Conservation (phyloP, 1,140 invertebrate genomes). For the Ptiloglossa arizonensis region DNA sequence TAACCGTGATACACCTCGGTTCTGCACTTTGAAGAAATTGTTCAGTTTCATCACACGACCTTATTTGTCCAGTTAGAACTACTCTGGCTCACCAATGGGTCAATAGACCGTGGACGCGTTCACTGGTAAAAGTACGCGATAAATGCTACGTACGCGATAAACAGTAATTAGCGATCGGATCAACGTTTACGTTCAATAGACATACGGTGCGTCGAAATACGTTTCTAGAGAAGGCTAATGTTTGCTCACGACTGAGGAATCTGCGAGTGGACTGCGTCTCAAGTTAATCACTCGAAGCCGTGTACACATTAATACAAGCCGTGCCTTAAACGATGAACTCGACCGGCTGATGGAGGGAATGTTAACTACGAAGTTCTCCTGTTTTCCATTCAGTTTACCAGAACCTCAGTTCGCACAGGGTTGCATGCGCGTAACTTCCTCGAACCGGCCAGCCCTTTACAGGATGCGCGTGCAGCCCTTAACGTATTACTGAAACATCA, state of each 20-base stretch:
- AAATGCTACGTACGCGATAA: no score
- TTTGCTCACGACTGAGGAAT: neutral
- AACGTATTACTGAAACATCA: neutral
- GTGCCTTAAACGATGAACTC: slow-evolving; percentile 19
- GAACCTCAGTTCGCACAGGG: neutral
- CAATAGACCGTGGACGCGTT: no score
- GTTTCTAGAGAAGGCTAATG: no score
- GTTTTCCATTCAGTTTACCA: slow-evolving; percentile 8
- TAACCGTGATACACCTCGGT: no score
- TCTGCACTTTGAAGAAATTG: no score
- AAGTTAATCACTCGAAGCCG: slow-evolving; percentile 1
- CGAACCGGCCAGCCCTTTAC: neutral
- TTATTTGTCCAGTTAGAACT: no score
- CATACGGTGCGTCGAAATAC: no score
- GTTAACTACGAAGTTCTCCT: slow-evolving; percentile 25
- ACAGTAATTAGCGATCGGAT: no score
- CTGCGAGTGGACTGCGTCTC: neutral
- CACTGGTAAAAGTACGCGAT: no score
- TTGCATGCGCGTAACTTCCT: neutral
- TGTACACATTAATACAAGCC: slow-evolving; percentile 15
- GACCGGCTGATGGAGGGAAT: slow-evolving; percentile 2
- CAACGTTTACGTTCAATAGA: no score
- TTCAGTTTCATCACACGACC: no score
- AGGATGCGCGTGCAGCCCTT: neutral
- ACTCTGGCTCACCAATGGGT: no score